Evolutionary conservation across 2,888 invertebrate species (phyloP).

Genomic region (Andrena camellia): DNA sequence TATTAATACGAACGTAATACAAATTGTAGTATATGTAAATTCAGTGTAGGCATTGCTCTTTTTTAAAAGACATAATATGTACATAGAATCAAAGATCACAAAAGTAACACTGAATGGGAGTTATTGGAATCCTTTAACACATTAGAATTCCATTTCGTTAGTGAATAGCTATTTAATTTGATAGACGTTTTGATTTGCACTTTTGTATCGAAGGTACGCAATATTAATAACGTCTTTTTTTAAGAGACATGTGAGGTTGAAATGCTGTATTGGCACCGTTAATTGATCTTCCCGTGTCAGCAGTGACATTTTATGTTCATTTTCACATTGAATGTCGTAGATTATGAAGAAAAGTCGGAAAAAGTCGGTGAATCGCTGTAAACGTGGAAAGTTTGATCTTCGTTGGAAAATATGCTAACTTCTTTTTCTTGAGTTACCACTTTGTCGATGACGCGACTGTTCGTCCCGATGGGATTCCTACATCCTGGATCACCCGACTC

Average conservation of each 20-base stretch:
- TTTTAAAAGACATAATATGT: neutral
- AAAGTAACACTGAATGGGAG: neutral
- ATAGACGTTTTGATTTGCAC: neutral
- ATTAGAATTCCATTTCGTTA: neutral
- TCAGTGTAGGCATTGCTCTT: neutral
- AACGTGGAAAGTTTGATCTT: slow-evolving; percentile 66
- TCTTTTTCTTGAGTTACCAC: slow-evolving; percentile 58
- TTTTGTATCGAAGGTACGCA: neutral
- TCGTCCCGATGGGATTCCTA: slow-evolving; percentile 66
- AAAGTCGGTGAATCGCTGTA: slow-evolving; percentile 73
- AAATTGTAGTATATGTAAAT: neutral
- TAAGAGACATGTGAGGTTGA: slow-evolving; percentile 16
- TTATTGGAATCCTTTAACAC: neutral
- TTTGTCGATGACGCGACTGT: slow-evolving; percentile 74
- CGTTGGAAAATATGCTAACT: slow-evolving; percentile 53
- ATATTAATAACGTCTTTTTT: neutral
- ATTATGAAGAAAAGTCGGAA: slow-evolving; percentile 76
- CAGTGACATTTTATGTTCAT: slow-evolving; percentile 9
- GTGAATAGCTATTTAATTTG: slow-evolving; percentile 15
- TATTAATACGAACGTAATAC: neutral
- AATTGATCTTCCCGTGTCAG: slow-evolving; percentile 8
- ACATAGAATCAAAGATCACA: neutral
- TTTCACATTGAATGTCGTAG: neutral
- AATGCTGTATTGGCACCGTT: slow-evolving; percentile 23
- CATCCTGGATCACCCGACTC: slow-evolving; percentile 71